Percentiles rank a stretch among this genome's conserved stretches.
phyloP scores from a whole-genome alignment of 1,140 invertebrate genomes.

The Lordiphosa collinella region DNA sequence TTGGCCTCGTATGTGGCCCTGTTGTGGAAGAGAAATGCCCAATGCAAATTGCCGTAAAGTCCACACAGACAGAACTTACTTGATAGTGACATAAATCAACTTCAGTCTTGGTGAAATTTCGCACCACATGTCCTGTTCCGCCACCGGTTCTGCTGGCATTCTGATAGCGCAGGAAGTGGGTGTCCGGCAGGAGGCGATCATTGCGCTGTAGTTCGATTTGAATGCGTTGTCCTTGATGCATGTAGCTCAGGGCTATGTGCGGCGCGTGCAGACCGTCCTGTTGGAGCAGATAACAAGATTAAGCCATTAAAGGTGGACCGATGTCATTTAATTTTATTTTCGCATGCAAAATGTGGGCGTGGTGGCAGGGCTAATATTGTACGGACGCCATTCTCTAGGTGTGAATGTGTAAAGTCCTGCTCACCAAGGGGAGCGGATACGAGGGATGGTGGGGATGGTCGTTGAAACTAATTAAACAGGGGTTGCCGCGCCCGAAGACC shows the following conservation, averaged over 20 bases:
- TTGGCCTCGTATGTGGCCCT: slow-evolving; percentile 87
- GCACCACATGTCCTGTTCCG: slow-evolving; percentile 80
- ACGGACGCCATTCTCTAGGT: slow-evolving; percentile 13
- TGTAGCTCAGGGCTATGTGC: slow-evolving; percentile 85
- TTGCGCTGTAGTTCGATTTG: slow-evolving; percentile 89
- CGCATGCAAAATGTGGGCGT: slow-evolving; percentile 55
- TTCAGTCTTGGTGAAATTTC: slow-evolving; percentile 79
- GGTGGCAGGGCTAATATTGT: slow-evolving; percentile 1
- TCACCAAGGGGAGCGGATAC: slow-evolving; percentile 1
- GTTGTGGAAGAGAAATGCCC: slow-evolving; percentile 3
- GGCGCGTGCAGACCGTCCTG: slow-evolving; percentile 86
- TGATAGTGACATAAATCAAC: slow-evolving; percentile 79
- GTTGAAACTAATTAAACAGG: slow-evolving; percentile 63
- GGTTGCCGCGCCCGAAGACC: slow-evolving; percentile 21
- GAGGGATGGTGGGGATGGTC: slow-evolving; percentile 8
- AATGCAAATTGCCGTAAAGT: slow-evolving; percentile 41
- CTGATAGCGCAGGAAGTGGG: slow-evolving; percentile 88
- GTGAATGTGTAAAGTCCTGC: slow-evolving; percentile 50
- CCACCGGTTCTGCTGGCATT: slow-evolving; percentile 78
- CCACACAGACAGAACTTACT: slow-evolving; percentile 36
- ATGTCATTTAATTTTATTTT: slow-evolving; percentile 36
- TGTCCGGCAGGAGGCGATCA: slow-evolving; percentile 86
- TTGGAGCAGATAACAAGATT: slow-evolving; percentile 43
- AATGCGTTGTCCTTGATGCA: slow-evolving; percentile 84
- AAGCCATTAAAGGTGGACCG: slow-evolving; percentile 25